Percentiles rank a stretch among this genome's conserved stretches.
phyloP scores from a whole-genome alignment of 2,888 invertebrate genomes.

The Lycophotia porphyrea region DNA sequence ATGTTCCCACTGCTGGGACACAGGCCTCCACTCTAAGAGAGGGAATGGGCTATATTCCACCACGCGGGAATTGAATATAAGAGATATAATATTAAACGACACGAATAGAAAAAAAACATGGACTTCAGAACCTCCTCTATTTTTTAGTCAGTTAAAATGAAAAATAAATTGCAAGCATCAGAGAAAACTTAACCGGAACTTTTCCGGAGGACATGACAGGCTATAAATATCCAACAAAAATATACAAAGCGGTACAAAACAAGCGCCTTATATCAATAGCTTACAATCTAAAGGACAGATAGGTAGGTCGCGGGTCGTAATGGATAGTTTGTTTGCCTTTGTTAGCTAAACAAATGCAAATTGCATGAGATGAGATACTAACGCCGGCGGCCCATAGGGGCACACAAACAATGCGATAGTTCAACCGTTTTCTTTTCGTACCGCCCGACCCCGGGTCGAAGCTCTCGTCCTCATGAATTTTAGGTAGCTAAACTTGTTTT shows the following conservation, averaged over 20 bases:
- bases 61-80: neutral
- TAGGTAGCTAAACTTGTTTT: conserved; percentile 55
- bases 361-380: conserved; percentile 65
- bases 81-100: neutral
- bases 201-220: neutral
- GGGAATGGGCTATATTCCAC: no score
- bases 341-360: conserved; percentile 68
- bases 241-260: conserved; percentile 32
- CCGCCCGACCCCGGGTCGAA: conserved; percentile 58
- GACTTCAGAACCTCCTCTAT: neutral
- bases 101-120: neutral
- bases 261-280: conserved; percentile 42
- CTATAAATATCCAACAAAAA: conserved; percentile 31
- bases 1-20: no score
- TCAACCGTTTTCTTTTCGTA: conserved; percentile 62
- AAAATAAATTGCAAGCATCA: neutral
- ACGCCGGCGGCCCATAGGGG: conserved; percentile 67
- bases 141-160: neutral
- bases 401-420: conserved; percentile 69
- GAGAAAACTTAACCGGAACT: neutral
- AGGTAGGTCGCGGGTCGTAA: conserved; percentile 49
- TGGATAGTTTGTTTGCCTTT: conserved; percentile 62
- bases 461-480: conserved; percentile 64
- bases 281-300: conserved; percentile 37
- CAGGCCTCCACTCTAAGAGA: no score